Conservation (phyloP, 2,888 invertebrate species). For the Philereme vetulata region DNA sequence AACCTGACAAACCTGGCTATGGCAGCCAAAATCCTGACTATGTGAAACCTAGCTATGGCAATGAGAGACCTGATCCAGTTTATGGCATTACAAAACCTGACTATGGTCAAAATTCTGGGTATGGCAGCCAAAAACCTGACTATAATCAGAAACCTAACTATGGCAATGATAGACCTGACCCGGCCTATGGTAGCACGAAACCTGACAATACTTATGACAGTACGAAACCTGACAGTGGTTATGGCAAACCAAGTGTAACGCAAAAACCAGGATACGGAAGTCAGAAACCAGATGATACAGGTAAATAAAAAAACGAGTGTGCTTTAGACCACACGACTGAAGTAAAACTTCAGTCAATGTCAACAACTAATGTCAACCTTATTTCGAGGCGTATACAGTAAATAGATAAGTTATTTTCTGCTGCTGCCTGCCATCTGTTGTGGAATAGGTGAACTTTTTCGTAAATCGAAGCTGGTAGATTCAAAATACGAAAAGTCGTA, state of each 20-base stretch:
- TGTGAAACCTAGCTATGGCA: constrained; percentile 28
- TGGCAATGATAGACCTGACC: constrained; percentile 21
- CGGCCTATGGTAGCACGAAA: constrained; percentile 5
- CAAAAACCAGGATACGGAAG: constrained; percentile 25
- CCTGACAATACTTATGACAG: constrained; percentile 17
- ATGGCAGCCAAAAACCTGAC: constrained; percentile 25
- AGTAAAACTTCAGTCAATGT: no score
- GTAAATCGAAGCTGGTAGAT: no score
- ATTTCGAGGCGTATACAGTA: no score
- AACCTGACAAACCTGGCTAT: constrained; percentile 26
- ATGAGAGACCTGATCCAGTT: constrained; percentile 15
- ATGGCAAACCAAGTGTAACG: constrained; percentile 19
- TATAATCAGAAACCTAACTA: constrained; percentile 25
- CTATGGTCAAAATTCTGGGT: constrained; percentile 23
- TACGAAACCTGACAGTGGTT: constrained; percentile 21
- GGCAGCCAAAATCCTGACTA: constrained; percentile 25
- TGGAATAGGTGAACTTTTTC: no score
- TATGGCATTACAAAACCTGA: constrained; percentile 13
- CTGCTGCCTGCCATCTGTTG: no score
- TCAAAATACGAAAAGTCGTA: no score
- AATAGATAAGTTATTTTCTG: no score
- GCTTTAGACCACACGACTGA: no score
- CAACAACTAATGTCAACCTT: no score
- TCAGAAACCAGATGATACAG: constrained; percentile 26
- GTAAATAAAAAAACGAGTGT: no score